These are phyloP conservation scores for Oryzias dopingdopingensis DNA, from an alignment of 2,797 vertebrate genomes.

Conservation along the genomic window DNA sequence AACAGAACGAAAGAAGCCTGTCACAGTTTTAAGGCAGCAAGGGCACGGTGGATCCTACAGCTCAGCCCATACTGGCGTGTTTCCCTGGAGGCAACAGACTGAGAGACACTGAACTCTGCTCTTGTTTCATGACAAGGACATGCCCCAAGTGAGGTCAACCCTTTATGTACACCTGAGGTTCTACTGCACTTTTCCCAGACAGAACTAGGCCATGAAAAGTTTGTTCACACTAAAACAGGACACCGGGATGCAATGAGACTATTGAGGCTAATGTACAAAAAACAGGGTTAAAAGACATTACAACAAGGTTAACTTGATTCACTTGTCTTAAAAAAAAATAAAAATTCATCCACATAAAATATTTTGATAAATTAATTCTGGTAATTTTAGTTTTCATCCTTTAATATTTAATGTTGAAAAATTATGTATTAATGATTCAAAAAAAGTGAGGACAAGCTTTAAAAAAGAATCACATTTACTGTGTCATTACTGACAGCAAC, in stretches of 20 bases:
- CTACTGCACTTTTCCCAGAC: constrained; percentile 20
- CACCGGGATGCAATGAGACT: constrained; percentile 2
- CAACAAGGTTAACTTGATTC: too few species aligned
- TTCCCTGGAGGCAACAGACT: constrained; percentile 41
- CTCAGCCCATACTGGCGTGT: constrained; percentile 3
- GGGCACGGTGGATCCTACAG: constrained; percentile 6
- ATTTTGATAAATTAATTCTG: too few species aligned
- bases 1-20: constrained; percentile 33
- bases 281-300: background rate
- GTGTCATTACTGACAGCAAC: constrained; percentile 17
- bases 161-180: constrained; percentile 28
- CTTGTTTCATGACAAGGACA: constrained; percentile 44
- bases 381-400: background rate
- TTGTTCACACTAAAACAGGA: constrained; percentile 6
- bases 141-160: constrained; percentile 22
- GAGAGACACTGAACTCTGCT: constrained; percentile 30
- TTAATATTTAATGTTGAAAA: too few species aligned
- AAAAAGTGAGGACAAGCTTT: background rate
- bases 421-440: too few species aligned
- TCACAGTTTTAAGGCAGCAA: constrained; percentile 14
- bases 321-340: background rate
- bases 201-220: constrained; percentile 15
- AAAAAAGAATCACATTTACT: constrained; percentile 14
- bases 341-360: too few species aligned
- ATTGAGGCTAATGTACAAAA: background rate